These are phyloP conservation scores for Fragum fragum DNA, from an alignment of 2,888 invertebrate genomes.

Conservation along the genomic window DNA sequence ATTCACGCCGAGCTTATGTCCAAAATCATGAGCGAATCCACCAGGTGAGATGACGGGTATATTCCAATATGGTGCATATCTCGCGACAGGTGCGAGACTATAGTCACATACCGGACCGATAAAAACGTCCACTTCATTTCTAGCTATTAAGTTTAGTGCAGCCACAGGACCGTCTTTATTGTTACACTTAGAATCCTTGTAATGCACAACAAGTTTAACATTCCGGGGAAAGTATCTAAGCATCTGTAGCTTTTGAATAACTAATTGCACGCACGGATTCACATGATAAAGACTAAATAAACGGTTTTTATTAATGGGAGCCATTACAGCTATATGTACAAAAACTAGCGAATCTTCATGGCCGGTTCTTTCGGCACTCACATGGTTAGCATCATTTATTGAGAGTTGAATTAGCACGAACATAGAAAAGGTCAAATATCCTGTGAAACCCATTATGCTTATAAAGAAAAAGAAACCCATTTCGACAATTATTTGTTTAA, in stretches of 20 bases:
- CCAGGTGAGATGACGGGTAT: conserved; percentile 93
- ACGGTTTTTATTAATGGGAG: conserved; percentile 40
- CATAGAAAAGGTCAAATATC: neutral
- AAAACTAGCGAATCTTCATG: neutral
- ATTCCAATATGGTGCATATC: conserved; percentile 96
- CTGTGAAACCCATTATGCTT: neutral
- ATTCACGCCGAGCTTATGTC: conserved; percentile 63
- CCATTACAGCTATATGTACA: conserved; percentile 43
- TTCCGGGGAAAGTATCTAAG: conserved; percentile 56
- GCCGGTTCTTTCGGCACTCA: neutral
- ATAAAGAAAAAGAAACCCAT: no score
- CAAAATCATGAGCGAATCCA: conserved; percentile 84
- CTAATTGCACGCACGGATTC: conserved; percentile 74
- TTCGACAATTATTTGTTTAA: no score
- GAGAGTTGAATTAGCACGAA: neutral
- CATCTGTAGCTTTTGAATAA: no score
- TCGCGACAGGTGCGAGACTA: conserved; percentile 95
- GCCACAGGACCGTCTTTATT: conserved; percentile 75
- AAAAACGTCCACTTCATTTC: conserved; percentile 75
- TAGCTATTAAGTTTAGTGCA: conserved; percentile 79
- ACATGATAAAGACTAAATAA: conserved; percentile 74
- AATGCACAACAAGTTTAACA: conserved; percentile 61
- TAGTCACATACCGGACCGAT: conserved; percentile 87
- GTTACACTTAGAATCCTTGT: conserved; percentile 79
- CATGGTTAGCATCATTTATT: neutral